Percentiles rank a stretch among this genome's conserved stretches.
Evolutionary conservation across 2,888 invertebrate species (phyloP).

Genomic region (Tachina grossa): DNA sequence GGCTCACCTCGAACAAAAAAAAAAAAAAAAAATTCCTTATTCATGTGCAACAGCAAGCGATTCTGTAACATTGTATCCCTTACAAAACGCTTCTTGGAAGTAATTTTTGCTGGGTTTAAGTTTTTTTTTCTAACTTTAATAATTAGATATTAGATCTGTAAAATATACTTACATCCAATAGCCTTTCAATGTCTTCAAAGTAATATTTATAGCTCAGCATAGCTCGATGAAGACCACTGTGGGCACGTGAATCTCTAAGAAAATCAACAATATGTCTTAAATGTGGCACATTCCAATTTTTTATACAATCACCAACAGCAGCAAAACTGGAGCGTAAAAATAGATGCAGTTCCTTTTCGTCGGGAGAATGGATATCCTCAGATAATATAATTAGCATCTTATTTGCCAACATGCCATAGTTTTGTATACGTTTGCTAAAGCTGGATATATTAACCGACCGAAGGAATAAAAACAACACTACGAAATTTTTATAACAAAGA

Average conservation of each 20-base stretch:
- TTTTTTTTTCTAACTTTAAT: too few species aligned
- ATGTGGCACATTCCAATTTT: conserved; percentile 80
- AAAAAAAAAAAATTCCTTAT: too few species aligned
- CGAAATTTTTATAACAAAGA: conserved; percentile 90
- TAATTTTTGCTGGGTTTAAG: too few species aligned
- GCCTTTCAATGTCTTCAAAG: conserved; percentile 78
- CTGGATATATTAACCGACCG: conserved; percentile 85
- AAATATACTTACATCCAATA: conserved; percentile 78
- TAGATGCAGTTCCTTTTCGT: conserved; percentile 77
- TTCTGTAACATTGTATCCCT: too few species aligned
- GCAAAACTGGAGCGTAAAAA: conserved; percentile 80
- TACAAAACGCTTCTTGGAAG: too few species aligned
- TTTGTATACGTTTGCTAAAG: conserved; percentile 79
- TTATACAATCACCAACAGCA: conserved; percentile 78
- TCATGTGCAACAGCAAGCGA: too few species aligned
- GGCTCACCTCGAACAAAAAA: too few species aligned
- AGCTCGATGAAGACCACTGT: conserved; percentile 78
- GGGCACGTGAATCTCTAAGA: conserved; percentile 77
- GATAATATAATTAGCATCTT: conserved; percentile 81
- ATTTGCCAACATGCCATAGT: conserved; percentile 79
- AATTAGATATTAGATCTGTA: not conserved
- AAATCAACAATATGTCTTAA: conserved; percentile 81
- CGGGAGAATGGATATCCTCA: conserved; percentile 79
- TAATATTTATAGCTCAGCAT: conserved; percentile 78
- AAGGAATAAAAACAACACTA: conserved; percentile 89